Conservation (phyloP, 2,888 invertebrate species). For the Drosophila algonquin region DNA sequence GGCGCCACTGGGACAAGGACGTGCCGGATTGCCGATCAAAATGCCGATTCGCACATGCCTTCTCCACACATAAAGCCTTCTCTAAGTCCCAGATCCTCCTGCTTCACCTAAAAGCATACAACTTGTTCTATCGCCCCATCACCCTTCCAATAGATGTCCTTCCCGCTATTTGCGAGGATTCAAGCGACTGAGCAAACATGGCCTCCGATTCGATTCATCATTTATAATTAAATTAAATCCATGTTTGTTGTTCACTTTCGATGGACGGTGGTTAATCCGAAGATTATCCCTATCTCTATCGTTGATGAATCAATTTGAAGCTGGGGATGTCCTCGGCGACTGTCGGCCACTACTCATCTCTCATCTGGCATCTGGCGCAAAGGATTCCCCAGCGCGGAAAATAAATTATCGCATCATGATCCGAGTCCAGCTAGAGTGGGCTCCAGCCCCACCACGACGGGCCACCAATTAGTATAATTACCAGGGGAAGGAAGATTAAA, state of each 20-base stretch:
- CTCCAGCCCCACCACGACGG: conserved; percentile 2
- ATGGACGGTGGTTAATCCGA: background rate
- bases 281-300: background rate
- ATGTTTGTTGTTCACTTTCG: background rate
- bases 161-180: no score
- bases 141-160: no score
- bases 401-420: conserved; percentile 63
- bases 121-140: background rate
- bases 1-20: conserved; percentile 1
- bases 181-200: no score
- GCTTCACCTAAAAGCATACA: background rate
- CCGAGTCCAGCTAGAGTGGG: conserved; percentile 34
- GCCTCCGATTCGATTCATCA: background rate
- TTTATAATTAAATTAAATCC: background rate
- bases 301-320: conserved; percentile 29
- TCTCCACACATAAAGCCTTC: background rate
- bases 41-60: background rate
- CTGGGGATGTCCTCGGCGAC: conserved; percentile 11
- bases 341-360: conserved; percentile 24
- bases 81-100: background rate
- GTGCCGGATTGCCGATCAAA: background rate
- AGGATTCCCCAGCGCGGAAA: conserved; percentile 41
- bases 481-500: conserved; percentile 40
- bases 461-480: conserved; percentile 69
- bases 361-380: conserved; percentile 33